phyloP scores from a whole-genome alignment of 2,113 vertebrate species.

The Sebastes schlegelii region DNA sequence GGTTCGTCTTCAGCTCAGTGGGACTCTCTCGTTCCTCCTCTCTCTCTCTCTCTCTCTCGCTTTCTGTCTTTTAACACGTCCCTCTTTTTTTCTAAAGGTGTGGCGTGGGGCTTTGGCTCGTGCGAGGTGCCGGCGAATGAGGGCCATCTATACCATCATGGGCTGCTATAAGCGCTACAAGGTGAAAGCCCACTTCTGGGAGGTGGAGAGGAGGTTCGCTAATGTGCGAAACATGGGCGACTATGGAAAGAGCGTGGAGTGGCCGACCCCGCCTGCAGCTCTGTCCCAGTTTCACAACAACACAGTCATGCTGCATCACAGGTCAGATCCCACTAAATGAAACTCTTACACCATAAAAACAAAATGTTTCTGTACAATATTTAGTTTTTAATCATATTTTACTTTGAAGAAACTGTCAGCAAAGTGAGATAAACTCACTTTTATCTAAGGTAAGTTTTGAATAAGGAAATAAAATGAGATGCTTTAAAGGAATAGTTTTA shows the following conservation, averaged over 20 bases:
- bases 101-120: conserved; percentile 93
- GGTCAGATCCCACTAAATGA: conserved; percentile 75
- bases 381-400: not conserved
- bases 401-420: not conserved
- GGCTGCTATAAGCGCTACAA: conserved; percentile 90
- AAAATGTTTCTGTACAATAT: not conserved
- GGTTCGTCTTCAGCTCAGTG: conserved; percentile 34
- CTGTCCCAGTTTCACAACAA: conserved; percentile 87
- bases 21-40: not conserved
- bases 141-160: conserved; percentile 90
- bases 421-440: not conserved
- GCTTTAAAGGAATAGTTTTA: not conserved
- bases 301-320: conserved; percentile 87
- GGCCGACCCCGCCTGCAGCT: conserved; percentile 86
- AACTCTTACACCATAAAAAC: not conserved
- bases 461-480: not conserved
- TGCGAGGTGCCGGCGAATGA: conserved; percentile 83
- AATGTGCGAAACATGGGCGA: conserved; percentile 85
- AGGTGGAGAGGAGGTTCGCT: conserved; percentile 87
- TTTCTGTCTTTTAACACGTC: not conserved
- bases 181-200: conserved; percentile 88
- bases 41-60: conserved; percentile 5
- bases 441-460: not conserved
- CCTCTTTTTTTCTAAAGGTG: conserved; percentile 77
- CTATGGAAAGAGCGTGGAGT: conserved; percentile 87